A percentile compares a stretch with the other conserved stretches of the same genome.
Evolutionary conservation across 1,140 invertebrate genomes (phyloP).

Genomic region (Anastrepha obliqua): DNA sequence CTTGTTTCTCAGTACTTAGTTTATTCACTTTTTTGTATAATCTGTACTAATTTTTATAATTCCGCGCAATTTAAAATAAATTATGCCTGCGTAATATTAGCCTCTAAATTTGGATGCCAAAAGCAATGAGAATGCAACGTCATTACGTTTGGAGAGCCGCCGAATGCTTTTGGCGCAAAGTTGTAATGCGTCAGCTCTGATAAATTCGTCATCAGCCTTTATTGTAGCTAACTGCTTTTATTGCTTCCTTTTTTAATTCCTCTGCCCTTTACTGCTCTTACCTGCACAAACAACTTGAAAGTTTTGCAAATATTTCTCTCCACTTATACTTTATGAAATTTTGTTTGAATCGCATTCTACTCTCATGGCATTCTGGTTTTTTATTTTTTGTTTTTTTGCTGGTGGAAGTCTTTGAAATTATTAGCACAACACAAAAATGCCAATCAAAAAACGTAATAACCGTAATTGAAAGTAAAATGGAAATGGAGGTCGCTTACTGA

Average conservation of each 20-base stretch:
- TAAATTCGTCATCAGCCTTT: no score
- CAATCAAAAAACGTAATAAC: not conserved
- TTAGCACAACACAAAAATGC: not conserved
- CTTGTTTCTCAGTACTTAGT: no score
- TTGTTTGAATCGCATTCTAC: not conserved
- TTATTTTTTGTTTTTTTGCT: not conserved
- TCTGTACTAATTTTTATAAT: no score
- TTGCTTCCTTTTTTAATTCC: not conserved
- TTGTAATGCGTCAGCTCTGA: no score
- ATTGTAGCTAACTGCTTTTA: not conserved
- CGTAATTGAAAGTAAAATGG: not conserved
- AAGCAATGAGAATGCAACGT: no score
- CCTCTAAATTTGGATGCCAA: no score
- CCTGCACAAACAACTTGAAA: slow-evolving; percentile 13
- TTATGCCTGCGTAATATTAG: no score
- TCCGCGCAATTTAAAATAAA: no score
- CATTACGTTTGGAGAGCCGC: no score
- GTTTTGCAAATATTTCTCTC: slow-evolving; percentile 3
- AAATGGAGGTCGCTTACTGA: no score
- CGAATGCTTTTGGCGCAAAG: no score
- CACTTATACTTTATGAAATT: slow-evolving; percentile 17
- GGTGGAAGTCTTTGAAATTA: not conserved
- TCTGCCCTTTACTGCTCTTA: not conserved
- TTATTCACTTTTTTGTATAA: no score
- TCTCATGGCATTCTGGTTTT: not conserved